Conservation (phyloP, 1,140 invertebrate genomes). For the Sminthurinus signatus region DNA sequence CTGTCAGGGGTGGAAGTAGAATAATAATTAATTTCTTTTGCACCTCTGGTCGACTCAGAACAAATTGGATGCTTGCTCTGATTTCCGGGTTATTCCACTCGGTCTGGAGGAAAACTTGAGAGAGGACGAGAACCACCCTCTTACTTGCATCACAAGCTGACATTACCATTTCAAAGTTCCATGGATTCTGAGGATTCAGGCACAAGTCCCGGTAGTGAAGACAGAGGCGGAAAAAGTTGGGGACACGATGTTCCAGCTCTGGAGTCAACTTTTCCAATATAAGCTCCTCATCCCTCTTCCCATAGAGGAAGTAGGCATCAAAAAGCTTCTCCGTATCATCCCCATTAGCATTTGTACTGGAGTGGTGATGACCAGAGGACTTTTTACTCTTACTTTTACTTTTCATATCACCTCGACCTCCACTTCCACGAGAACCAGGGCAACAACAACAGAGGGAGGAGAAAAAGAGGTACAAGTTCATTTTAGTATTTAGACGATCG, state of each 20-base stretch:
- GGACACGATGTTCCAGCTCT: constrained; percentile 59
- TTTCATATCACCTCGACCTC: too few species aligned
- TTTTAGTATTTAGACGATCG: background rate
- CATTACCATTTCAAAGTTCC: constrained; percentile 33
- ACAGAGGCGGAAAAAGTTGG: constrained; percentile 64
- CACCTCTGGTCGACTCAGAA: constrained; percentile 13
- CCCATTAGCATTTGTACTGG: background rate
- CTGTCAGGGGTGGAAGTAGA: constrained; percentile 24
- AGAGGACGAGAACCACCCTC: constrained; percentile 67
- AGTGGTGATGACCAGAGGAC: background rate
- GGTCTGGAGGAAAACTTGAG: constrained; percentile 74
- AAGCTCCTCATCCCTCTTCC: constrained; percentile 84
- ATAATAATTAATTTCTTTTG: constrained; percentile 35
- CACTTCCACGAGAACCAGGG: too few species aligned
- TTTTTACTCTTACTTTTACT: background rate
- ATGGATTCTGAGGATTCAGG: constrained; percentile 30
- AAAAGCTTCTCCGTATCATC: constrained; percentile 64
- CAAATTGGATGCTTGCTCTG: constrained; percentile 64
- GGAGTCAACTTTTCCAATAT: constrained; percentile 73
- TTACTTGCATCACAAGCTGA: constrained; percentile 28
- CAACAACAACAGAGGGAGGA: background rate
- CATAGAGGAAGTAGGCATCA: constrained; percentile 88
- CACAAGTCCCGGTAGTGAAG: constrained; percentile 53
- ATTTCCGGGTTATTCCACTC: constrained; percentile 76
- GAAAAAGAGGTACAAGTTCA: background rate